phyloP scores from a whole-genome alignment of 1,140 invertebrate species.

The Caenorhabditis latens region DNA sequence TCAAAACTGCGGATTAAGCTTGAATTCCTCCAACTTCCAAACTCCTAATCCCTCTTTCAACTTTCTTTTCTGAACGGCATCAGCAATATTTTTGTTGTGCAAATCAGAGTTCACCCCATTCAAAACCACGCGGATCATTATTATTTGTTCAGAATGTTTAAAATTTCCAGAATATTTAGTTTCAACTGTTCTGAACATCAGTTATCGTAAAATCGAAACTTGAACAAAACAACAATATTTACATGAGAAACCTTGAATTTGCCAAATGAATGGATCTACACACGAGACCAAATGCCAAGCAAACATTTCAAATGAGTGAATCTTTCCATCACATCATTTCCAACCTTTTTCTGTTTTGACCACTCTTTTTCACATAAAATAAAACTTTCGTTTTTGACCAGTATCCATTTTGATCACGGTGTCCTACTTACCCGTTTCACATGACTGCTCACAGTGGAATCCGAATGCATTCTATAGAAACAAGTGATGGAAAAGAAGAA shows the following conservation, averaged over 20 bases:
- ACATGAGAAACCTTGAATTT: constrained; percentile 25
- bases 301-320: neutral
- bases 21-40: too few species aligned
- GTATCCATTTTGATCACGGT: constrained; percentile 20
- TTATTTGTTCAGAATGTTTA: too few species aligned
- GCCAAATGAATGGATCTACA: neutral
- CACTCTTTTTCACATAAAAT: constrained; percentile 32
- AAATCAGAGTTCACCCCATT: too few species aligned
- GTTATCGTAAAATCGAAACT: constrained; percentile 27
- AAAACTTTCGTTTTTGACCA: constrained; percentile 40
- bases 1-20: too few species aligned
- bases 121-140: too few species aligned
- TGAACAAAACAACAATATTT: constrained; percentile 26
- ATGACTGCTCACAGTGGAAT: constrained; percentile 16
- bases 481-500: neutral
- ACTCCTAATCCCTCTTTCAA: too few species aligned
- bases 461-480: neutral
- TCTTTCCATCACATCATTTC: constrained; percentile 13
- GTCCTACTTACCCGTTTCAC: constrained; percentile 45
- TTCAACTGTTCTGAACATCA: neutral
- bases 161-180: too few species aligned
- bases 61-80: too few species aligned
- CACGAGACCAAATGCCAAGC: neutral
- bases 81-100: too few species aligned
- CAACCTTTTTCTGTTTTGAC: neutral